phyloP scores from a whole-genome alignment of 2,888 invertebrate species.

The Pyrrhia umbra region DNA sequence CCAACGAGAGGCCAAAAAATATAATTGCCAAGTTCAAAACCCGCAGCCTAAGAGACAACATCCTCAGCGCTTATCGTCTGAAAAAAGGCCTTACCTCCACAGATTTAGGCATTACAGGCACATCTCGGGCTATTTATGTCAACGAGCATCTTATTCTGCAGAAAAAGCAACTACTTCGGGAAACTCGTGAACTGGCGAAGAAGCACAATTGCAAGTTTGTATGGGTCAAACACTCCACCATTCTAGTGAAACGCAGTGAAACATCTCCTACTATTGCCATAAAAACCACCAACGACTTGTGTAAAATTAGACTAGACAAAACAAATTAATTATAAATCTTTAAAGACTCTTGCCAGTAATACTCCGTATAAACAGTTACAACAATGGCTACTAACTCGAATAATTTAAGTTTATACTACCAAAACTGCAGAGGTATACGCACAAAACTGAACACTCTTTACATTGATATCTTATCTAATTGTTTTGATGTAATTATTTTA shows the following conservation, averaged over 20 bases:
- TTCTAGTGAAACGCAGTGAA: neutral
- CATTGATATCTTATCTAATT: neutral
- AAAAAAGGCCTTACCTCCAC: neutral
- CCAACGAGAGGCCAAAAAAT: no score
- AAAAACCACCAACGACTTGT: neutral
- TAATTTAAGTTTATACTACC: neutral
- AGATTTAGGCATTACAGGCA: neutral
- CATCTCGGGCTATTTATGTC: neutral
- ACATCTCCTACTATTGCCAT: neutral
- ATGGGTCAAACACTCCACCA: neutral
- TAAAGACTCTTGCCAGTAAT: no score
- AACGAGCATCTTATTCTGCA: neutral
- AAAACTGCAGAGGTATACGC: neutral
- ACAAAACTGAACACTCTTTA: neutral
- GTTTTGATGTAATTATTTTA: neutral
- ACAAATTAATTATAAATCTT: neutral
- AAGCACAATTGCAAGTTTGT: neutral
- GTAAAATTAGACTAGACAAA: neutral
- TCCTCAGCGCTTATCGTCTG: neutral
- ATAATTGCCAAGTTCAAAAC: no score
- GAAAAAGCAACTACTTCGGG: neutral
- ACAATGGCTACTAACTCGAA: neutral
- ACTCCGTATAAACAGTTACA: neutral
- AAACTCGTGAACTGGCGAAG: neutral
- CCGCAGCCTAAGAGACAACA: no score